Conservation (phyloP, 2,888 invertebrate species). For the Trichogramma evanescens region DNA sequence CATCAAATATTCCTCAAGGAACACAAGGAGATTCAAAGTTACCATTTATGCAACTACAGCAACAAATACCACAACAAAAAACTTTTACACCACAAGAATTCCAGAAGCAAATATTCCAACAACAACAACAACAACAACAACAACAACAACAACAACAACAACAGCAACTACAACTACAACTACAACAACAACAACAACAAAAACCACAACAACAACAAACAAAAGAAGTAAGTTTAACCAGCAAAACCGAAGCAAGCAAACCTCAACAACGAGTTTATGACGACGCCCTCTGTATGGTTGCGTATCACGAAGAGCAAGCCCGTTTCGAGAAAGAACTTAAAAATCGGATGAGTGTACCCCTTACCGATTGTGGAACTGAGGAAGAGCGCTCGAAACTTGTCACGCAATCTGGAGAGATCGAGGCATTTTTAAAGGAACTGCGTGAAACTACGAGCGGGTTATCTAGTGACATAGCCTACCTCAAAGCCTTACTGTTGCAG, state of each 20-base stretch:
- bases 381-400: conserved; percentile 53
- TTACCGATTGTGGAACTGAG: conserved; percentile 52
- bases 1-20: conserved; percentile 17
- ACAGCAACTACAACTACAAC: not conserved
- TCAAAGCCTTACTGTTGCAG: conserved; percentile 53
- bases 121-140: not conserved
- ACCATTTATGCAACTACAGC: not conserved
- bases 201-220: not conserved
- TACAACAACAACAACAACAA: not conserved
- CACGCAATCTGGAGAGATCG: conserved; percentile 51
- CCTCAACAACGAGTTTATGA: conserved; percentile 24
- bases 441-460: conserved; percentile 56
- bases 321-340: conserved; percentile 40
- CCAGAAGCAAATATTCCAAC: not conserved
- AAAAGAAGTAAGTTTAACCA: not conserved
- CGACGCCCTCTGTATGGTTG: conserved; percentile 33
- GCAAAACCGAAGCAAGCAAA: not conserved
- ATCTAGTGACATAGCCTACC: conserved; percentile 54
- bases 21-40: not conserved
- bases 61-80: not conserved
- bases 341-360: conserved; percentile 28
- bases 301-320: conserved; percentile 38
- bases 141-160: not conserved
- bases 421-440: conserved; percentile 58
- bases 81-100: not conserved